Base-by-base conservation (phyloP, 2,888 invertebrate species). In the Chymomyza fuscimana region DNA sequence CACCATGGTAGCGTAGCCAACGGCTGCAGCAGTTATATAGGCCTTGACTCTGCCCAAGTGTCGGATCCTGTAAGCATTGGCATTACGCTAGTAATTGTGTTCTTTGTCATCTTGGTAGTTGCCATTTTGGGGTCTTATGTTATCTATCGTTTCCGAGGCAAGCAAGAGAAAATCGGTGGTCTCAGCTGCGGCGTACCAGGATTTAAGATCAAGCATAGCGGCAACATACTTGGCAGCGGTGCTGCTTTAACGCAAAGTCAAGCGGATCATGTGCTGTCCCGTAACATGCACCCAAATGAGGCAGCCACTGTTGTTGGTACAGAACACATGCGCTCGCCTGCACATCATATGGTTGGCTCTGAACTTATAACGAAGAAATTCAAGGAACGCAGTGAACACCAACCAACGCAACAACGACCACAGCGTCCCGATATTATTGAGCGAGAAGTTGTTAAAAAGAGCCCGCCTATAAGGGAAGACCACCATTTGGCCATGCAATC, bases 381-480 rank as follows among this genome's bases (percentile, higher is more conserved):
- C 89, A 97, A 97, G 91, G 97, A 97, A 88, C 93, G 97, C 4
- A 72, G 79, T 52, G 97, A 97, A 90, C 94, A 94, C 75, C 93
- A 96, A 80, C 81, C 84, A 19, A 60, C 81, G 1, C 94, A 95
- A 72, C 95, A 95, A 40, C 93, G 96, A 75, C 96, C 96, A 0
- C 97, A 97, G 90, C 93, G 98, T 56, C 98, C 98, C 0, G 98
- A 98, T 90, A 97, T 98, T 36, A 98, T 98, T 79, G 97, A 98
- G 92, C 93, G 97, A 54, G 97, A 98, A 92, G 95, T 96, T 4
- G 95, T 97, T 0, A 96, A 95, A 32, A 97, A 97, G 90, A 96
- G 96, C 81, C 96, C 97, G 7, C 95, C 96, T 0, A 93, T 96
- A 65, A 92, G 96, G 70, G 95, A 96, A 77, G 96, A 96, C 78